Evolutionary conservation across 1,140 invertebrate species (phyloP).

Genomic region (Ctenoplectra terminalis): DNA sequence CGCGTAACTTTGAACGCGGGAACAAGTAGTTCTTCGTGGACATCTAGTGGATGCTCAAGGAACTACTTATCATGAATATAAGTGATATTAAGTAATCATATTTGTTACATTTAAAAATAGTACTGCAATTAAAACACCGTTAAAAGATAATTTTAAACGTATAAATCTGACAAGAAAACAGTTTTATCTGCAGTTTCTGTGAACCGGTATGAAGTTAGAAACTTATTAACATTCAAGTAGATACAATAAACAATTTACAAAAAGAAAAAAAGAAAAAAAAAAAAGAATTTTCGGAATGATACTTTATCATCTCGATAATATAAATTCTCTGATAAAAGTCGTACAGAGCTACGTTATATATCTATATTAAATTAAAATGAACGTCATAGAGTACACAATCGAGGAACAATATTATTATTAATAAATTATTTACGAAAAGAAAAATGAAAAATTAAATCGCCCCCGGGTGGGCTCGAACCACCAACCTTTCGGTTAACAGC

Average conservation of each 20-base stretch:
- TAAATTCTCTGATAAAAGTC: too few species aligned
- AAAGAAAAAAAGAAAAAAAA: too few species aligned
- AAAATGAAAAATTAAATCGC: slow-evolving; percentile 44
- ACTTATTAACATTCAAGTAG: too few species aligned
- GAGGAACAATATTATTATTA: not conserved
- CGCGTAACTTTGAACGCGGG: slow-evolving; percentile 17
- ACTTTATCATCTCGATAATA: too few species aligned
- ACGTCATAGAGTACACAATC: too few species aligned
- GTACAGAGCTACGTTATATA: not conserved
- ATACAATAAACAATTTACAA: too few species aligned
- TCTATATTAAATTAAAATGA: not conserved
- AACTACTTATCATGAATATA: not conserved
- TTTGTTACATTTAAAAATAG: not conserved
- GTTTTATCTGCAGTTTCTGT: too few species aligned
- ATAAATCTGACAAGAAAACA: too few species aligned
- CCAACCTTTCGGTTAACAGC: slow-evolving; percentile 83
- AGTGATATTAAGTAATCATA: not conserved
- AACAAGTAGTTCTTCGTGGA: not conserved
- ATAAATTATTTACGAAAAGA: not conserved
- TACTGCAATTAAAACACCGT: accelerated
- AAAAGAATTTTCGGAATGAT: too few species aligned
- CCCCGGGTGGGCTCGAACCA: slow-evolving; percentile 86
- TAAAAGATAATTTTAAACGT: too few species aligned
- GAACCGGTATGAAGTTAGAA: too few species aligned
- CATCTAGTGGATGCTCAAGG: slow-evolving; percentile 37